phyloP scores from a whole-genome alignment of 2,797 vertebrate genomes.

The Taenioides sp. region DNA sequence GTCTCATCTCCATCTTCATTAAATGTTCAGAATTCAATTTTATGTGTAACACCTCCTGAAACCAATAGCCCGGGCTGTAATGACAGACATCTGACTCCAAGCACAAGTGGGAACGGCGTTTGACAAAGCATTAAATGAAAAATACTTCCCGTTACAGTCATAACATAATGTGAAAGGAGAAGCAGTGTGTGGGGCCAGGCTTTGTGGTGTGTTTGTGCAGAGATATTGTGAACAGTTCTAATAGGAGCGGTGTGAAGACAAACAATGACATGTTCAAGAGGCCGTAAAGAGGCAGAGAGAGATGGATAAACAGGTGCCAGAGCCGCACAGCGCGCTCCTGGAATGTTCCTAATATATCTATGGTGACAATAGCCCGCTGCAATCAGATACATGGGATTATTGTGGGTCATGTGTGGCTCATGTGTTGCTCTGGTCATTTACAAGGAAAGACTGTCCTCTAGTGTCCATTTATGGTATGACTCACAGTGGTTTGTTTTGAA shows the following conservation, averaged over 20 bases:
- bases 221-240: slow-evolving; percentile 49
- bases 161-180: background rate
- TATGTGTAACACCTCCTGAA: background rate
- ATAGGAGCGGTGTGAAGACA: slow-evolving; percentile 33
- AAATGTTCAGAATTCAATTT: background rate
- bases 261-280: slow-evolving; percentile 42
- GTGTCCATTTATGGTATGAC: background rate
- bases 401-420: background rate
- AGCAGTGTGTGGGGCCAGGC: slow-evolving; percentile 5
- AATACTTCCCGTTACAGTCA: too few relatives aligned
- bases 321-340: slow-evolving; percentile 10
- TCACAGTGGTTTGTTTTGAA: background rate
- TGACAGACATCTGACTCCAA: background rate
- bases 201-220: slow-evolving; percentile 21
- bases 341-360: slow-evolving; percentile 45
- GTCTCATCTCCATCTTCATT: background rate
- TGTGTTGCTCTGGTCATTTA: background rate
- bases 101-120: too few relatives aligned
- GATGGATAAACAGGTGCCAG: slow-evolving; percentile 44
- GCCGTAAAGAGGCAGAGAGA: slow-evolving; percentile 35
- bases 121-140: too few relatives aligned
- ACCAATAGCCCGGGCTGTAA: background rate
- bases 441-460: slow-evolving; percentile 23
- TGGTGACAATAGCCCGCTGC: slow-evolving; percentile 31
- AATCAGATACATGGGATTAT: slow-evolving; percentile 32